Evolutionary conservation across 2,888 invertebrate genomes (phyloP).

Genomic region (Drosophila acutilabella): DNA sequence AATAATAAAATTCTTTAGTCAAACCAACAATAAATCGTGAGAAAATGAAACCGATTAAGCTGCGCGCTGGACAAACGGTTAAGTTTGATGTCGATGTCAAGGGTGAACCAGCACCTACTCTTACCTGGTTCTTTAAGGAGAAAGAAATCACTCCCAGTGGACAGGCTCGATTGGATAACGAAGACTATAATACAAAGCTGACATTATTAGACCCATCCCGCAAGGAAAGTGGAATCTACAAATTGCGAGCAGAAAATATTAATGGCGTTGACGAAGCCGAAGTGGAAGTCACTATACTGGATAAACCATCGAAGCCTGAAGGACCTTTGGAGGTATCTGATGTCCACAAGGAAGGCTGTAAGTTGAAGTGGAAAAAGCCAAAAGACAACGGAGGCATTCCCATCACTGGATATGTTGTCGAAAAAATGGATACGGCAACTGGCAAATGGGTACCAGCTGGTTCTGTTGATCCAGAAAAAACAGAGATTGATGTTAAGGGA

Average conservation of each 20-base stretch:
- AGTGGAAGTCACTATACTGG: slow-evolving; percentile 94
- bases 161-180: slow-evolving; percentile 92
- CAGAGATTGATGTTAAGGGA: slow-evolving; percentile 92
- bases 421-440: slow-evolving; percentile 96
- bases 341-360: slow-evolving; percentile 96
- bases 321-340: slow-evolving; percentile 96
- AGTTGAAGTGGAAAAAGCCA: slow-evolving; percentile 96
- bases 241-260: slow-evolving; percentile 95
- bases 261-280: slow-evolving; percentile 97
- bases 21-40: slow-evolving; percentile 98
- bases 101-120: slow-evolving; percentile 98
- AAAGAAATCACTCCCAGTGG: slow-evolving; percentile 89
- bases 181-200: slow-evolving; percentile 96
- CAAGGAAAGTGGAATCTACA: slow-evolving; percentile 95
- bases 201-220: slow-evolving; percentile 92
- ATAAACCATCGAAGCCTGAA: slow-evolving; percentile 87
- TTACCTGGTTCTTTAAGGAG: slow-evolving; percentile 89
- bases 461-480: slow-evolving; percentile 92
- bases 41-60: slow-evolving; percentile 94
- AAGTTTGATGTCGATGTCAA: slow-evolving; percentile 97
- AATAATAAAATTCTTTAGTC: slow-evolving; percentile 87
- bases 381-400: slow-evolving; percentile 98
- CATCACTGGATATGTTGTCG: slow-evolving; percentile 94
- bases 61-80: slow-evolving; percentile 95
- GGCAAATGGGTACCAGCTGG: slow-evolving; percentile 96